A percentile compares a stretch with the other conserved stretches of the same genome.
These are phyloP conservation scores for Pachypeltis micranthus DNA, from an alignment of 1,140 invertebrate genomes.

Conservation along the genomic window DNA sequence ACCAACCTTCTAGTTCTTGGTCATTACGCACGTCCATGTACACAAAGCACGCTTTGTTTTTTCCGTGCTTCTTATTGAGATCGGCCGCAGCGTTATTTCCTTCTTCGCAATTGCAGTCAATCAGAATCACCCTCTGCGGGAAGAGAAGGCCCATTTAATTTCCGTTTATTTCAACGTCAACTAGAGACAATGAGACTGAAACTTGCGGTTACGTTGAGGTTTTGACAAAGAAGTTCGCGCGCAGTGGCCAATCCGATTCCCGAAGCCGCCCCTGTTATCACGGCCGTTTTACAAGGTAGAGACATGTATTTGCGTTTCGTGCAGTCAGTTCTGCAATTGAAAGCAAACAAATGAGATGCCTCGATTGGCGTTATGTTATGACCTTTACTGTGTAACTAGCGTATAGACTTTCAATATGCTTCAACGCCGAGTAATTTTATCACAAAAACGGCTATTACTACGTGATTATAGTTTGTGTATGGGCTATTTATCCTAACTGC, in stretches of 20 bases:
- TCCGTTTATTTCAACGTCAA: too few species aligned
- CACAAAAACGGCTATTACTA: too few species aligned
- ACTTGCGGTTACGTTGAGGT: conserved; percentile 44
- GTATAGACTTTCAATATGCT: too few species aligned
- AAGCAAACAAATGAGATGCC: too few species aligned
- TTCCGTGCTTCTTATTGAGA: conserved; percentile 18
- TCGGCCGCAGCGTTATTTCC: conserved; percentile 19
- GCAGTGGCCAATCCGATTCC: conserved; percentile 57
- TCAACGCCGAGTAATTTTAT: too few species aligned
- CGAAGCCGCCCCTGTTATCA: conserved; percentile 56
- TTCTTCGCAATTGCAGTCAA: conserved; percentile 10
- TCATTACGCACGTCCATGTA: conserved; percentile 17
- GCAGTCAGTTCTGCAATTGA: too few species aligned
- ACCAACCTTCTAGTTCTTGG: conserved; percentile 22
- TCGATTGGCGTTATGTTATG: too few species aligned
- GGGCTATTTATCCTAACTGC: too few species aligned
- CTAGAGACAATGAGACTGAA: neutral
- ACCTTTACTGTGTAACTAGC: too few species aligned
- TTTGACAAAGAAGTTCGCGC: conserved; percentile 51
- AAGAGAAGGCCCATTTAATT: too few species aligned
- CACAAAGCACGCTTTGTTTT: conserved; percentile 18
- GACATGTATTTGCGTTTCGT: conserved; percentile 37
- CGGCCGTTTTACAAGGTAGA: conserved; percentile 50
- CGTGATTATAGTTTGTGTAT: too few species aligned
- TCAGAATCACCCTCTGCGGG: conserved; percentile 22